Evolutionary conservation across 2,113 vertebrate species (phyloP).

Genomic region (Orycteropus afer): DNA sequence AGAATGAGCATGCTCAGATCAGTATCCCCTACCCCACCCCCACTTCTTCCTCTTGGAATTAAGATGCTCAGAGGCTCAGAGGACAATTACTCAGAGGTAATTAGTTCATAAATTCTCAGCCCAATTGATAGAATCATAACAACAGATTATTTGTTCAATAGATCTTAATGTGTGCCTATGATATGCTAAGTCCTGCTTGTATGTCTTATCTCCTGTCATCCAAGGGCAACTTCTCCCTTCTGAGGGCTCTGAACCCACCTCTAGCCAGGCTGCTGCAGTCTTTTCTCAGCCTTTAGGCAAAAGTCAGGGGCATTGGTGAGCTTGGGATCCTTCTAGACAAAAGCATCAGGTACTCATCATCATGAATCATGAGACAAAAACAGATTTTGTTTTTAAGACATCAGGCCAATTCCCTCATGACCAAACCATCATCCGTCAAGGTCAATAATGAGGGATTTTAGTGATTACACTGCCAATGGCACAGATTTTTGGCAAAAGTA

Average conservation of each 20-base stretch:
- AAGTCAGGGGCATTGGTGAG: neutral
- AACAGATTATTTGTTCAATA: neutral
- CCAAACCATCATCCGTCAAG: neutral
- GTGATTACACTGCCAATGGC: neutral
- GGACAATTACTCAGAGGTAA: conserved; percentile 2
- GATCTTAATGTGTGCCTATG: neutral
- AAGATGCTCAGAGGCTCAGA: neutral
- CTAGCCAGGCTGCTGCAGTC: neutral
- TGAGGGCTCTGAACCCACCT: neutral
- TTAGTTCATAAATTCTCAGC: neutral
- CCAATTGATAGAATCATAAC: neutral
- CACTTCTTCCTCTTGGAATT: conserved; percentile 41
- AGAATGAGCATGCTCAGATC: neutral
- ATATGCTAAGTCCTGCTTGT: neutral
- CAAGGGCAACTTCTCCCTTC: neutral
- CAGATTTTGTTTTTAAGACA: neutral
- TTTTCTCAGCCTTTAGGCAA: conserved; percentile 25
- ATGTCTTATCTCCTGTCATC: neutral
- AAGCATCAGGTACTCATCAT: neutral
- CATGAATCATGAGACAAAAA: conserved; percentile 38
- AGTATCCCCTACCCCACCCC: too few species aligned
- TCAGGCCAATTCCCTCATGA: neutral
- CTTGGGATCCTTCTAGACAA: neutral
- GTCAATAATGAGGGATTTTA: neutral
- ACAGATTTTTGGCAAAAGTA: neutral